phyloP scores from a whole-genome alignment of 2,888 invertebrate genomes.

The Fabriciana adippe region DNA sequence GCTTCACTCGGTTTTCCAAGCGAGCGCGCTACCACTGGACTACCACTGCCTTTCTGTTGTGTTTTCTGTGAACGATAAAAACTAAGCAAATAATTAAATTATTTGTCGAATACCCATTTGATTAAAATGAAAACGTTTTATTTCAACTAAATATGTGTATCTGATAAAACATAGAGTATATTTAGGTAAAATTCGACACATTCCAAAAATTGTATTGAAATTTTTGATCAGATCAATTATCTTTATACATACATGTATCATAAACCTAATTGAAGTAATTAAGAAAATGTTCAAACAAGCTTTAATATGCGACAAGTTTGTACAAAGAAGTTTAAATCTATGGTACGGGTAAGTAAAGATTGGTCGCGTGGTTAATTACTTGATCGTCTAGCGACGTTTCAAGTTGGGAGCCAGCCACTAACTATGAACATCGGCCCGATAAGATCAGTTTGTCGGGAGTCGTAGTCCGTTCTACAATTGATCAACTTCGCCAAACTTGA shows the following conservation, averaged over 20 bases:
- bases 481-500: constrained; percentile 48
- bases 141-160: too few species aligned
- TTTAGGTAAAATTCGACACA: too few species aligned
- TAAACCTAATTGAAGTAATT: neutral
- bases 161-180: too few species aligned
- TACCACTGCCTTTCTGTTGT: too few species aligned
- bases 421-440: constrained; percentile 64
- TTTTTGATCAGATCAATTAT: too few species aligned
- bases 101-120: too few species aligned
- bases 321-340: constrained; percentile 37
- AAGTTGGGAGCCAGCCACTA: constrained; percentile 58
- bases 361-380: constrained; percentile 64
- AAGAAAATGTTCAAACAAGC: neutral
- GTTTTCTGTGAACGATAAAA: too few species aligned
- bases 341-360: constrained; percentile 54
- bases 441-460: constrained; percentile 59
- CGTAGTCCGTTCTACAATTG: constrained; percentile 44
- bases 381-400: constrained; percentile 55
- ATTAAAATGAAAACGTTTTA: too few species aligned
- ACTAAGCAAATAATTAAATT: too few species aligned
- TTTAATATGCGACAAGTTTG: constrained; percentile 8
- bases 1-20: too few species aligned
- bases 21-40: too few species aligned
- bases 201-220: too few species aligned
- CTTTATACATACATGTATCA: neutral